A percentile compares a stretch with the other conserved stretches of the same genome.
phyloP scores from a whole-genome alignment of 1,140 invertebrate species.

The Drosophila subpulchrella region DNA sequence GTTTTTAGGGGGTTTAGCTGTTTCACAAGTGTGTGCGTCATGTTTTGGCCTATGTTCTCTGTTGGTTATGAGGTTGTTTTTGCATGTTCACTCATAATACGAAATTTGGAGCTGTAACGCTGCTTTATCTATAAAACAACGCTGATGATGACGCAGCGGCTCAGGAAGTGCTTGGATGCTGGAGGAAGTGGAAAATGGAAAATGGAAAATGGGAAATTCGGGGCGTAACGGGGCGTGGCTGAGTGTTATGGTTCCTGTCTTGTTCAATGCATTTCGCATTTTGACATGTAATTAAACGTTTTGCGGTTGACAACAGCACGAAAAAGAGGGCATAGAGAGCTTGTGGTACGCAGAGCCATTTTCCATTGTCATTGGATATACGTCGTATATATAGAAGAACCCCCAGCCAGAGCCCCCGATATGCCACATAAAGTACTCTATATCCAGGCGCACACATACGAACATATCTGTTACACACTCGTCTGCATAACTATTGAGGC shows the following conservation, averaged over 20 bases:
- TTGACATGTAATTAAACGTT: constrained; percentile 65
- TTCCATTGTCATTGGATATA: constrained; percentile 46
- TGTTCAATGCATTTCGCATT: constrained; percentile 60
- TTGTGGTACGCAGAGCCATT: constrained; percentile 50
- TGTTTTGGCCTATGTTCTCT: constrained; percentile 31
- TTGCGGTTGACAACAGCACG: constrained; percentile 51
- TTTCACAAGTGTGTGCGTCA: background rate
- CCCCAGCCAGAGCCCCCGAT: background rate
- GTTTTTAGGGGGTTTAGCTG: background rate
- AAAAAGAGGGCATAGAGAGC: constrained; percentile 31
- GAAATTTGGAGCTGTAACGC: constrained; percentile 41
- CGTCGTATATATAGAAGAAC: background rate
- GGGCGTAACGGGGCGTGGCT: background rate
- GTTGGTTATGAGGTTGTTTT: constrained; percentile 58
- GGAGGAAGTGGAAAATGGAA: constrained; percentile 35
- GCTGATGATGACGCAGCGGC: constrained; percentile 38
- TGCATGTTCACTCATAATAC: constrained; percentile 62
- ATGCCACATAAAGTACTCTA: background rate
- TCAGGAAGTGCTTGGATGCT: constrained; percentile 42
- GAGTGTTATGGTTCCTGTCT: constrained; percentile 46
- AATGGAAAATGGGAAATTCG: constrained; percentile 17
- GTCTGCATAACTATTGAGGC: constrained; percentile 37
- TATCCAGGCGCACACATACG: no score
- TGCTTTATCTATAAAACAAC: constrained; percentile 58
- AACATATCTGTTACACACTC: constrained; percentile 18